A percentile compares a stretch with the other conserved stretches of the same genome.
These are phyloP conservation scores for Archips crataeganus DNA, from an alignment of 2,888 invertebrate species.

Conservation along the genomic window DNA sequence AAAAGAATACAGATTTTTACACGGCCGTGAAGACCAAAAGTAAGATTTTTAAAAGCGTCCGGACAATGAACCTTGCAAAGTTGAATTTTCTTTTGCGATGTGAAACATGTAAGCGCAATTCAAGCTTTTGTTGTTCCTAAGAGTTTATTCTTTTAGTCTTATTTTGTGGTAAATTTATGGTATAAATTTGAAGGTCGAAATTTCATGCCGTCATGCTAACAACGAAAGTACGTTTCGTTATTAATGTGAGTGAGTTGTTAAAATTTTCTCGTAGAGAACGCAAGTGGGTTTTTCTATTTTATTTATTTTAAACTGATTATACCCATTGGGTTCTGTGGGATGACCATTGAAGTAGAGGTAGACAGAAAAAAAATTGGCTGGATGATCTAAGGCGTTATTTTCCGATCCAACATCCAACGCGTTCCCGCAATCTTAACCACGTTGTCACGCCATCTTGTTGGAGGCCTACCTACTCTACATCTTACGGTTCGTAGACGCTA, in stretches of 20 bases:
- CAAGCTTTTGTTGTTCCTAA: slow-evolving; percentile 9
- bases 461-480: no score
- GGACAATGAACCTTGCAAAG: slow-evolving; percentile 9
- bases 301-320: no score
- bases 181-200: background rate
- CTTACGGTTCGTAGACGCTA: no score
- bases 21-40: slow-evolving; percentile 16
- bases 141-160: background rate
- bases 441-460: no score
- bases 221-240: background rate
- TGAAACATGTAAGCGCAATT: slow-evolving; percentile 18
- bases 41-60: slow-evolving; percentile 27
- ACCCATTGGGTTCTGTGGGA: no score
- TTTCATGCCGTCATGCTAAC: background rate
- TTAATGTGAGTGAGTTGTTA: background rate
- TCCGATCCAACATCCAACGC: no score
- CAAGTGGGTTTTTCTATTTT: no score
- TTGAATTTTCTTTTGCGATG: slow-evolving; percentile 28
- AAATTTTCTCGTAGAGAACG: no score
- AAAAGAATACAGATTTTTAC: slow-evolving; percentile 34
- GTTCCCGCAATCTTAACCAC: no score
- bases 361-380: no score
- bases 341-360: no score
- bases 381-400: no score
- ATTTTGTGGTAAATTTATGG: background rate